Base-by-base conservation (phyloP, 2,888 invertebrate species). In the Hydropsyche betteni region DNA sequence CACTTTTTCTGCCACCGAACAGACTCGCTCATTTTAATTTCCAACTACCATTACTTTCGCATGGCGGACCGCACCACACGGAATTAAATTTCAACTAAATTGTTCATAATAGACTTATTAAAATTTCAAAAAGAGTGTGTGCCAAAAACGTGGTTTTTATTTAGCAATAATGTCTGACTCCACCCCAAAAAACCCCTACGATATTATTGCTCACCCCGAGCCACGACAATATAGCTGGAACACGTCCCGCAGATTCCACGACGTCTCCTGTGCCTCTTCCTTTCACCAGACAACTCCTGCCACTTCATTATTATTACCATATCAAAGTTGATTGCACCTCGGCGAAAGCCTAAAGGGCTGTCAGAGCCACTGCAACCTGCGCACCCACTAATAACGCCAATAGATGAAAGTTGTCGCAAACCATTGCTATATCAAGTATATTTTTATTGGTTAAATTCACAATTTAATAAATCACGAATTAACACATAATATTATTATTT, bases 261-360 rank as follows among this genome's bases (percentile, higher is more conserved):
- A 74, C 78, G 78, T 78, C 78, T 78, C 76, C 68, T 61, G 10
- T n/a, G 33, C 34, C 52, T 70, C 38, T 58, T 55, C 77, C 55
- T 52, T 74, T 68, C 70, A 58, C 16, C 50, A 55, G 36, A 75
- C 78, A 52, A 38, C 76, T 69, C 72, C 69, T 55, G 55, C 34
- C 72, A 68, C 52, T 64, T 75, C 75, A 77, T 78, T 79, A 79
- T 76, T 79, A 79, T 79, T 79, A 79, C 75, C 79, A 79, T 79
- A 79, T 79, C 79, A 79, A 79, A 79, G 77, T 77, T 79, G 79
- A 79, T 79, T 79, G 79, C 77, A 77, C 72, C 76, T 76, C 55
- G 33, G 44, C 51, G 74, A 52, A 69, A 34, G 51, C 69, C 68
- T 69, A 69, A 68, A 64, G 75, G 76, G 72, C 61, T 75, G 78